Conservation (phyloP, 2,888 invertebrate genomes). For the Portevinia maculata region DNA sequence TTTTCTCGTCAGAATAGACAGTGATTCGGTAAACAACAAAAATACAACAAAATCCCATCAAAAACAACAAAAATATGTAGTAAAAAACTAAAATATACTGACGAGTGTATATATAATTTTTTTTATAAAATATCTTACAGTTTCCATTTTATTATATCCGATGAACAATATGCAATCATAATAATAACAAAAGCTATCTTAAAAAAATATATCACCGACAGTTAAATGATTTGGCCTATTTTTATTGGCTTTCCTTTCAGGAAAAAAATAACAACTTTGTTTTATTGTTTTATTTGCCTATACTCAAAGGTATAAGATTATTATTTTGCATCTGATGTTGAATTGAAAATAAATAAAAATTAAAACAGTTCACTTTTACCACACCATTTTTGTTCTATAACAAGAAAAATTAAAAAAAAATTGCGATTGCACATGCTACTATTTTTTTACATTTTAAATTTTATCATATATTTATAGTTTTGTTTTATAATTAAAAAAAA, state of each 20-base stretch:
- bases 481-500: slow-evolving; percentile 56
- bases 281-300: slow-evolving; percentile 24
- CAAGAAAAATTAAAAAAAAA: slow-evolving; percentile 68
- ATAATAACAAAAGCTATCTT: slow-evolving; percentile 45
- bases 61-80: slow-evolving; percentile 18
- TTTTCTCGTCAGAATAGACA: slow-evolving; percentile 58
- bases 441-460: slow-evolving; percentile 64
- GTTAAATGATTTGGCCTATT: slow-evolving; percentile 76
- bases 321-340: slow-evolving; percentile 68
- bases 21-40: slow-evolving; percentile 37
- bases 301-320: slow-evolving; percentile 44
- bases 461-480: slow-evolving; percentile 59
- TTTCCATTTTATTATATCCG: slow-evolving; percentile 47
- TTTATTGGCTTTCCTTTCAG: slow-evolving; percentile 58
- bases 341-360: slow-evolving; percentile 37
- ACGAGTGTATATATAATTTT: slow-evolving; percentile 83
- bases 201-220: slow-evolving; percentile 25
- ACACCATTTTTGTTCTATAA: slow-evolving; percentile 56
- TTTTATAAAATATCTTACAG: slow-evolving; percentile 75
- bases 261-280: slow-evolving; percentile 13
- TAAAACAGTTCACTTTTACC: slow-evolving; percentile 37
- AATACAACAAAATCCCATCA: slow-evolving; percentile 1
- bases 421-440: slow-evolving; percentile 78
- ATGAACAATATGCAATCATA: slow-evolving; percentile 55
- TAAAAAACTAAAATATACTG: slow-evolving; percentile 74